phyloP scores from a whole-genome alignment of 1,140 invertebrate genomes.

The Ladona fulva region DNA sequence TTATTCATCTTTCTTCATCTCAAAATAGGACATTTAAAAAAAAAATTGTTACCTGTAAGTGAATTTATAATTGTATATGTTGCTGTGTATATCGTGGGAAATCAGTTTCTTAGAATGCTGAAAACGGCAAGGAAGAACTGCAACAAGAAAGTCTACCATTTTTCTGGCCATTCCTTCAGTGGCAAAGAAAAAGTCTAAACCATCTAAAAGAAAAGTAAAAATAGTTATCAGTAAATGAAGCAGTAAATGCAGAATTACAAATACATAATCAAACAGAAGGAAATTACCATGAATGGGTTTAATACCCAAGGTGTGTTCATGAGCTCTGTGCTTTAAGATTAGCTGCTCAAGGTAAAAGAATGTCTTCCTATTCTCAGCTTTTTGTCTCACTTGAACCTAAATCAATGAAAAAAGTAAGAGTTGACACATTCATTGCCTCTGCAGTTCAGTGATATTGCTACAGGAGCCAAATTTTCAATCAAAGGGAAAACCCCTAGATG shows the following conservation, averaged over 20 bases:
- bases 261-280: slow-evolving; percentile 14
- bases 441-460: too few relatives aligned
- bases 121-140: slow-evolving; percentile 78
- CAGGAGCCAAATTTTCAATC: too few relatives aligned
- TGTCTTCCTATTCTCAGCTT: slow-evolving; percentile 92
- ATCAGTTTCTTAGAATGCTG: slow-evolving; percentile 90
- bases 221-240: slow-evolving; percentile 20
- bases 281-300: slow-evolving; percentile 78
- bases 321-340: slow-evolving; percentile 91
- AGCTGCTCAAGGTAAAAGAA: slow-evolving; percentile 97
- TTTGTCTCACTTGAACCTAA: slow-evolving; percentile 74
- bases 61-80: slow-evolving; percentile 95
- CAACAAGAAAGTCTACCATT: slow-evolving; percentile 86
- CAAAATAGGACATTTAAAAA: neutral
- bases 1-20: neutral
- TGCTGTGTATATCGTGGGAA: slow-evolving; percentile 95
- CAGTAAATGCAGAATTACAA: slow-evolving; percentile 18
- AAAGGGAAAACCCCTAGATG: too few relatives aligned
- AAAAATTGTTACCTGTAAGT: slow-evolving; percentile 47
- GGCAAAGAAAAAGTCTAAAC: slow-evolving; percentile 92
- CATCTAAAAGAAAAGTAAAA: slow-evolving; percentile 56
- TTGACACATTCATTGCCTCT: too few relatives aligned
- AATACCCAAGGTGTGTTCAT: slow-evolving; percentile 85
- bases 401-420: slow-evolving; percentile 19
- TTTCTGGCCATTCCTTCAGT: slow-evolving; percentile 86